Evolutionary conservation across 2,113 vertebrate species (phyloP), one percentile per base, ranked within the genome.

Genomic region (Aplodontia rufa): DNA sequence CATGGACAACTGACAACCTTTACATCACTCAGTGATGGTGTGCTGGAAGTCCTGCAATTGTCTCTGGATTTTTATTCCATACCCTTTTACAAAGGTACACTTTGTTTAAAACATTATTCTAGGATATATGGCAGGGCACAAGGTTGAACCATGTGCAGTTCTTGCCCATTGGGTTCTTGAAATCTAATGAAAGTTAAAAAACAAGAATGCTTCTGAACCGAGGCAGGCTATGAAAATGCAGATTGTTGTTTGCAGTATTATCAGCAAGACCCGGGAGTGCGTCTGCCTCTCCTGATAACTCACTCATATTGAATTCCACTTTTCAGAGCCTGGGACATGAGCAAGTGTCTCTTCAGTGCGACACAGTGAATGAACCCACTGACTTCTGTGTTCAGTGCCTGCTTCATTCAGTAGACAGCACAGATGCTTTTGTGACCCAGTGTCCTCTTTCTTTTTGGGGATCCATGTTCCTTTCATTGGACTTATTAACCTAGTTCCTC

Each of bases 391-490:
- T 30, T 74, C 37, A 49, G 35, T 66, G 55, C 16, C 47, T 17
- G n/a, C 40, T 53, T 72, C 45, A 30, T 86, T 95, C n/a, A 35
- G 37, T 60, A 91, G 16, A 47, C 14, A 40, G 66, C 45, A 87
- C 8, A 64, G 4, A 0, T 74, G 74, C n/a, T 37, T 13, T 47
- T 55, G 24, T 37, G n/a, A 42, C 17, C 42, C 6, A 42, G 12
- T 47, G 14, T 69, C 68, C 8, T n/a, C 4, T 49, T 80, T 88
- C 45, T 68, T 84, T 64, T 82, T 20, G 55, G 72, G n/a, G 49
- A 82, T 58, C 64, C 35, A 92, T 86, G 75, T 83, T 96, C 74
- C 9, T 97, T 96, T 97, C 55, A 53, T 69, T 87, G 90, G 42
- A 85, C 28, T 47, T 71, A 40, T 83, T 84, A 51, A 9, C 80